These are phyloP conservation scores for Meriones psammophilus DNA, from an alignment of 2,797 vertebrate genomes.

Conservation along the genomic window DNA sequence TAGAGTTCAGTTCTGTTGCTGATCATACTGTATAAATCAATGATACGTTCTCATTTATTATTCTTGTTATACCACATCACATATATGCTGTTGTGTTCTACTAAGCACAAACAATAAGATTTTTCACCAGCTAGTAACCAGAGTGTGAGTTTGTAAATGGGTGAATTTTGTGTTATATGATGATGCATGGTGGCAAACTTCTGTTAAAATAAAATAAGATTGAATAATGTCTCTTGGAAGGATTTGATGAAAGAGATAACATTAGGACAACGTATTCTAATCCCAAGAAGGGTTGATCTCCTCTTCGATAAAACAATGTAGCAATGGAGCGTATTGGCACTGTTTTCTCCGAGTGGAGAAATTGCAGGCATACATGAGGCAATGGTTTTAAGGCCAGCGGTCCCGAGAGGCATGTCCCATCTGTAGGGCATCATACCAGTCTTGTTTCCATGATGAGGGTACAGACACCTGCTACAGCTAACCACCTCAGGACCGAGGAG, in stretches of 20 bases:
- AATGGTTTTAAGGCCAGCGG: neutral
- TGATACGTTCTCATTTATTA: neutral
- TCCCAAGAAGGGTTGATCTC: neutral
- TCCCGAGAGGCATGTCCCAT: neutral
- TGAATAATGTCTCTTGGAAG: neutral
- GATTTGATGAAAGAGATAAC: neutral
- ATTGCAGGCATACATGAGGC: neutral
- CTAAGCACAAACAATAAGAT: neutral
- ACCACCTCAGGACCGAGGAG: neutral
- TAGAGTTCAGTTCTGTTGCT: neutral
- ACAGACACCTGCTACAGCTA: neutral
- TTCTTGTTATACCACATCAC: neutral
- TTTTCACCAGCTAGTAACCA: neutral
- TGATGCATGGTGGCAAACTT: neutral
- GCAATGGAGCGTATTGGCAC: fast-evolving
- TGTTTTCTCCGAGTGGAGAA: neutral
- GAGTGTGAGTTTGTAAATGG: neutral
- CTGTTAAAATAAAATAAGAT: neutral
- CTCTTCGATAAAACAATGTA: neutral
- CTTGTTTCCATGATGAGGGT: neutral
- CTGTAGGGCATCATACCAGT: neutral
- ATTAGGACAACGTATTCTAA: neutral
- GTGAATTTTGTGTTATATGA: neutral
- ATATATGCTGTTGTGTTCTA: neutral
- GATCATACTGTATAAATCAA: too few relatives aligned